A percentile compares a stretch with the other conserved stretches of the same genome.
These are phyloP conservation scores for Siderastrea radians DNA, from an alignment of 92 coral and sea anemone species.

Conservation along the genomic window DNA sequence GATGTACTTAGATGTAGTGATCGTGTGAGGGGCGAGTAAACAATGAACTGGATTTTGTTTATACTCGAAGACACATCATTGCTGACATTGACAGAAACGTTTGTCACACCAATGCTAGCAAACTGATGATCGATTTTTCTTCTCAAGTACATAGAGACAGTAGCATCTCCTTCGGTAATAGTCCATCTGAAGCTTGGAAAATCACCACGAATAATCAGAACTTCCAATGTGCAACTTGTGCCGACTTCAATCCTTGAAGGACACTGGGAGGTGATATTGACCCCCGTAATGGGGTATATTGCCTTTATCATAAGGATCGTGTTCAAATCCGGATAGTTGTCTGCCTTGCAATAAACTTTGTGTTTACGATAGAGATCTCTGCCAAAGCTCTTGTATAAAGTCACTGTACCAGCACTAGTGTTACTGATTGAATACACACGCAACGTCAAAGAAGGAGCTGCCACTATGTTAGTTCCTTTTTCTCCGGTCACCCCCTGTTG, in stretches of 20 bases:
- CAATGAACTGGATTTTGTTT: not conserved
- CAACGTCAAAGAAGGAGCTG: slow-evolving; percentile 4
- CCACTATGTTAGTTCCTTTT: slow-evolving; percentile 54
- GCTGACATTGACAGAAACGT: slow-evolving; percentile 23
- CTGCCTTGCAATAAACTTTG: slow-evolving; percentile 40
- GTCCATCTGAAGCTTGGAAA: slow-evolving; percentile 53
- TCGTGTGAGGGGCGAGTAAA: not conserved
- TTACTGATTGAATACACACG: not conserved
- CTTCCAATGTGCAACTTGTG: slow-evolving; percentile 51
- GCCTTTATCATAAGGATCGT: not conserved
- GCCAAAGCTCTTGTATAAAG: slow-evolving; percentile 16
- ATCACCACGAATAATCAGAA: slow-evolving; percentile 41
- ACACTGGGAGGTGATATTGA: slow-evolving; percentile 52
- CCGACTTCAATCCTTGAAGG: slow-evolving; percentile 14
- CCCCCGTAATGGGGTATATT: slow-evolving; percentile 55
- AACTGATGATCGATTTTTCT: slow-evolving; percentile 12
- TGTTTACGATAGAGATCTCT: not conserved
- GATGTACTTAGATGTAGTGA: no score
- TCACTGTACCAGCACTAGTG: slow-evolving; percentile 28
- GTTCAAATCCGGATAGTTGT: slow-evolving; percentile 53
- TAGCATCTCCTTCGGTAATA: slow-evolving; percentile 25
- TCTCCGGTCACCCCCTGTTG: slow-evolving; percentile 43
- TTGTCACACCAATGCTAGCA: slow-evolving; percentile 10
- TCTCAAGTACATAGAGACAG: not conserved
- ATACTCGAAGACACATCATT: slow-evolving; percentile 28